These are phyloP conservation scores for Pseudomugil gertrudae DNA, from an alignment of 2,797 vertebrate species.

Conservation along the genomic window DNA sequence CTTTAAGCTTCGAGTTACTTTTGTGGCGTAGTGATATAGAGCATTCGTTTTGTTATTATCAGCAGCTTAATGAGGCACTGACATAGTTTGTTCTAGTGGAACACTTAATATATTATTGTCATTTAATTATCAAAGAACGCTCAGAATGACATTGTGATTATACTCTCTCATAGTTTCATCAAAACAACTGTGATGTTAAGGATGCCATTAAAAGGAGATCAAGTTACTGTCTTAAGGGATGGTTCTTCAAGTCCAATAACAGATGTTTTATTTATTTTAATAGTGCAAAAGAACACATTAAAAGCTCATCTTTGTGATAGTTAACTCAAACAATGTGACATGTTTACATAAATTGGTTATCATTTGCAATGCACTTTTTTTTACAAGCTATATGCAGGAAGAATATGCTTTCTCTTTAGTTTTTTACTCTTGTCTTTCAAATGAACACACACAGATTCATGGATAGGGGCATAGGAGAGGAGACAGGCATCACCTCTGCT, in stretches of 20 bases:
- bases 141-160: not conserved
- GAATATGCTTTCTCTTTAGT: not conserved
- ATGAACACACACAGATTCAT: slow-evolving; percentile 34
- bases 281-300: not conserved
- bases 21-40: not conserved
- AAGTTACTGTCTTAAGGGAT: not conserved
- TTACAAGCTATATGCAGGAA: not conserved
- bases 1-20: not conserved
- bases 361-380: slow-evolving; percentile 11
- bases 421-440: slow-evolving; percentile 17
- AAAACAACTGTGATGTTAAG: not conserved
- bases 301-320: not conserved
- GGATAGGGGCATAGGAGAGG: slow-evolving; percentile 64
- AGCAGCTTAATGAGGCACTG: slow-evolving; percentile 6
- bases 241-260: not conserved
- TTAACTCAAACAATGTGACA: slow-evolving; percentile 5
- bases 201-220: not conserved
- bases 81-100: not conserved
- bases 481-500: slow-evolving; percentile 80
- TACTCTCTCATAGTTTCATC: not conserved
- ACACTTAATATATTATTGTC: slow-evolving; percentile 1
- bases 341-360: slow-evolving; percentile 10
- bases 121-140: not conserved
- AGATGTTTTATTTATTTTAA: slow-evolving; percentile 1
- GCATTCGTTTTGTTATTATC: not conserved